Conservation (phyloP, 1,140 invertebrate species). For the Lepidotrigona ventralis region DNA sequence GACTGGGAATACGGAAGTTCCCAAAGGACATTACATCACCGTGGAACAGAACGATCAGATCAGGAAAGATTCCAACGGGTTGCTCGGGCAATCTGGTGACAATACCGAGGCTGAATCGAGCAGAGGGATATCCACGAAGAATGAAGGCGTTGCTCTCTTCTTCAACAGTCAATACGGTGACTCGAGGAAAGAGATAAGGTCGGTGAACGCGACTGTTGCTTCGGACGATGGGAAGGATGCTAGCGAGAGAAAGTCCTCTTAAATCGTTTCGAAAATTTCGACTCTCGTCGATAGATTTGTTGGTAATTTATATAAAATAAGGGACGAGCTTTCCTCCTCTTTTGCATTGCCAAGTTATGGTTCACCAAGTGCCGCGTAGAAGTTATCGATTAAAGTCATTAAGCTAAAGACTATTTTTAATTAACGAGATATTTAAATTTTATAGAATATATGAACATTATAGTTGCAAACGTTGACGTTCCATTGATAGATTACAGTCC, state of each 20-base stretch:
- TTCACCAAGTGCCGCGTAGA: neutral
- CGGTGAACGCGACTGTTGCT: constrained; percentile 14
- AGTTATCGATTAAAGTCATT: neutral
- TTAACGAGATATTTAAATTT: neutral
- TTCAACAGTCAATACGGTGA: constrained; percentile 69
- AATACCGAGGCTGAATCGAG: constrained; percentile 1
- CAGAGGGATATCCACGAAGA: constrained; percentile 40
- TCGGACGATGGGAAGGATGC: constrained; percentile 1
- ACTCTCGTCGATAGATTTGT: neutral
- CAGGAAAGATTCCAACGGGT: constrained; percentile 46
- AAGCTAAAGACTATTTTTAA: neutral
- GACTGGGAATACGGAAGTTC: constrained; percentile 47
- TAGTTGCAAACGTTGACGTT: neutral
- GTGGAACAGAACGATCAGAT: constrained; percentile 13
- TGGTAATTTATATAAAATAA: constrained; percentile 17
- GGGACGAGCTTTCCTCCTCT: neutral
- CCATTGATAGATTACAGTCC: neutral
- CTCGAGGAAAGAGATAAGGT: constrained; percentile 64
- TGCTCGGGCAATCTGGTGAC: constrained; percentile 37
- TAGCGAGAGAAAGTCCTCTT: constrained; percentile 34
- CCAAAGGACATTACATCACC: constrained; percentile 57
- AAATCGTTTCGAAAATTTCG: neutral
- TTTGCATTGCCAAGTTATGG: neutral
- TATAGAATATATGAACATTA: neutral
- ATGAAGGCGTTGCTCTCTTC: constrained; percentile 69